Evolutionary conservation across 2,113 vertebrate species (phyloP).

Genomic region (Sterna hirundo): DNA sequence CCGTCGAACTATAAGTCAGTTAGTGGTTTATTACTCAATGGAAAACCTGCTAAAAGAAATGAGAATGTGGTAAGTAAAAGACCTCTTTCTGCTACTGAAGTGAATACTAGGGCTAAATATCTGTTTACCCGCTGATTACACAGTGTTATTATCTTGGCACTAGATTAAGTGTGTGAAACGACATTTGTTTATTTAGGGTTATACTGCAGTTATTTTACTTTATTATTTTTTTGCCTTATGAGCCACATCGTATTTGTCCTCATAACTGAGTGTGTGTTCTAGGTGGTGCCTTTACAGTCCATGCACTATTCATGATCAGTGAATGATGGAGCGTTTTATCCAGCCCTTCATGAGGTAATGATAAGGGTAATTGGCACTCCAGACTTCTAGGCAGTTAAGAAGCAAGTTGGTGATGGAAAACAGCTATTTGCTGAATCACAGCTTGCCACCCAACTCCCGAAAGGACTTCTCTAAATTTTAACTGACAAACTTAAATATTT

Average conservation of each 20-base stretch:
- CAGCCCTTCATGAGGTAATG: not conserved
- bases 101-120: not conserved
- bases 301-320: not conserved
- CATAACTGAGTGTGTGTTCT: not conserved
- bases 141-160: not conserved
- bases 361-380: not conserved
- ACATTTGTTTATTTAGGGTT: conserved; percentile 26
- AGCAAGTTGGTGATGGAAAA: not conserved
- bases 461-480: not conserved
- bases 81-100: not conserved
- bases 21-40: not conserved
- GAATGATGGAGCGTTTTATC: not conserved
- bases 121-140: not conserved
- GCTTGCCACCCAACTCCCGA: not conserved
- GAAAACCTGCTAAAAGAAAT: not conserved
- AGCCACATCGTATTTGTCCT: conserved; percentile 4
- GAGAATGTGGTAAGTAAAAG: not conserved
- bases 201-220: conserved; percentile 1
- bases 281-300: not conserved
- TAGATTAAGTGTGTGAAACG: not conserved
- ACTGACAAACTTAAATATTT: not conserved
- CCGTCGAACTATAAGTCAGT: not conserved
- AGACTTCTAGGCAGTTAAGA: conserved; percentile 9
- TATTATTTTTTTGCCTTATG: not conserved
- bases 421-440: not conserved